Conservation (phyloP, 1,140 invertebrate species). For the Cydia splendana region DNA sequence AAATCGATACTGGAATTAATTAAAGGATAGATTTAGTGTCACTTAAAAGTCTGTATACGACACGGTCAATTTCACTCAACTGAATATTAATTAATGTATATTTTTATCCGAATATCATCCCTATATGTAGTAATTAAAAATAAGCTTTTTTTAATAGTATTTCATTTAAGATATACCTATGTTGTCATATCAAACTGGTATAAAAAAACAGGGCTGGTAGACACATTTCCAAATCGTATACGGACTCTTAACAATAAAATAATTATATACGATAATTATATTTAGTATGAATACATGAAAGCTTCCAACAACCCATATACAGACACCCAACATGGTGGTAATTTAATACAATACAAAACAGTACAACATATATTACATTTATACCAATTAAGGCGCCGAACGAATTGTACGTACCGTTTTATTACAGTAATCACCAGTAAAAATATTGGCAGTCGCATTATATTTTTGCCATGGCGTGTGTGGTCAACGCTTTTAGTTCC, state of each 20-base stretch:
- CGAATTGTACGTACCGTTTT: not conserved
- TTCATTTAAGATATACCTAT: no score
- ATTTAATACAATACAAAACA: constrained; percentile 40
- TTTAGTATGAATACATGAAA: constrained; percentile 61
- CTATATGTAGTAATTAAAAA: no score
- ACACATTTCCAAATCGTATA: not conserved
- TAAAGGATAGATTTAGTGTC: constrained; percentile 63
- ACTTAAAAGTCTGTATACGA: constrained; percentile 36
- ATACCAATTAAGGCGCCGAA: not conserved
- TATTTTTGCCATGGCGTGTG: no score
- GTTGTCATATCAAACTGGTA: not conserved
- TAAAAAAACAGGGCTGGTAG: not conserved
- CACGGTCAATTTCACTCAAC: not conserved
- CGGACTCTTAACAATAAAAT: constrained; percentile 57
- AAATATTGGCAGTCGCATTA: no score
- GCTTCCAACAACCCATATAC: constrained; percentile 70
- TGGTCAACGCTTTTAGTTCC: no score
- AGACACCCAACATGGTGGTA: constrained; percentile 56
- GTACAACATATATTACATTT: constrained; percentile 43
- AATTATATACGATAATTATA: constrained; percentile 56
- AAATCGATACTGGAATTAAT: constrained; percentile 76
- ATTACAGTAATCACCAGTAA: no score
- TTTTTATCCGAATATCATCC: not conserved
- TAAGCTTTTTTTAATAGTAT: no score
- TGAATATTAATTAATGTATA: no score